Conservation (phyloP, 1,140 invertebrate species). For the Pemphigus obesinymphae region DNA sequence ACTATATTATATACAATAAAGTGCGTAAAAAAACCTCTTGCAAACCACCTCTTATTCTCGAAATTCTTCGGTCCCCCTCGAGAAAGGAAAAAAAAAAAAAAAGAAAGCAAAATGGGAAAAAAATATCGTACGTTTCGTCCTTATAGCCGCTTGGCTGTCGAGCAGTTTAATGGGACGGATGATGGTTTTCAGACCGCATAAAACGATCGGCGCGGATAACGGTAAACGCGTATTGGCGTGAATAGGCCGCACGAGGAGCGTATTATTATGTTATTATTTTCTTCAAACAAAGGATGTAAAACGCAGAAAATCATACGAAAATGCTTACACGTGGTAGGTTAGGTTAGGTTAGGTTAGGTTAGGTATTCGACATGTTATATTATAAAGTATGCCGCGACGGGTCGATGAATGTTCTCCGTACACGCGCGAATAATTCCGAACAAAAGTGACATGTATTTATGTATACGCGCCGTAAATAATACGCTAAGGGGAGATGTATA, state of each 20-base stretch:
- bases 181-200: not conserved
- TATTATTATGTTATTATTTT: too few species aligned
- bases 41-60: too few species aligned
- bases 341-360: too few species aligned
- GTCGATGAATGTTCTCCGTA: not conserved
- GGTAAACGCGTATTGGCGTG: conserved; percentile 6
- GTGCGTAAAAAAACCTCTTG: too few species aligned
- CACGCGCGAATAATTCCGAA: conserved; percentile 31
- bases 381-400: too few species aligned
- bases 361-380: too few species aligned
- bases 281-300: too few species aligned
- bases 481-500: not conserved
- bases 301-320: not conserved
- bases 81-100: too few species aligned
- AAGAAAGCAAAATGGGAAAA: not conserved
- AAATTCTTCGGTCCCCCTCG: too few species aligned
- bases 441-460: not conserved
- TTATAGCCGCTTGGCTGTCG: too few species aligned
- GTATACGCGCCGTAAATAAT: too few species aligned
- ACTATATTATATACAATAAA: too few species aligned
- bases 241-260: not conserved
- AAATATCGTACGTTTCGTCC: not conserved
- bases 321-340: not conserved
- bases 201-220: not conserved
- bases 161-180: not conserved